phyloP scores from a whole-genome alignment of 2,888 invertebrate genomes.

The Phaonia tiefii region DNA sequence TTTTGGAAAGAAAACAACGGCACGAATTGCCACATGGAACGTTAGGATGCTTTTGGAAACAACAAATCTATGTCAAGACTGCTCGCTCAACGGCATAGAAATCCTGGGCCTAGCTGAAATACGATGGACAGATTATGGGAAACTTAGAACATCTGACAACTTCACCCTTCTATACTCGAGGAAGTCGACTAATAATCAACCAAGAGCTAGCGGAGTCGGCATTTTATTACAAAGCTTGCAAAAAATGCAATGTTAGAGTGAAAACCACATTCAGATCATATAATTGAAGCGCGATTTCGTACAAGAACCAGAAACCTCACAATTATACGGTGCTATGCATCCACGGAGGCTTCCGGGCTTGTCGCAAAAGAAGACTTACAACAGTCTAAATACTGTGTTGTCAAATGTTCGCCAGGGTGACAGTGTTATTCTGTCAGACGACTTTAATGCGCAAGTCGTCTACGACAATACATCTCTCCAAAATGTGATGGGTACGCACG shows the following conservation, averaged over 20 bases:
- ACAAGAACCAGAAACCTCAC: not conserved
- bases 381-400: not conserved
- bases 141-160: slow-evolving; percentile 10
- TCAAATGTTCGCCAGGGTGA: not conserved
- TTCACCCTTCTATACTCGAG: not conserved
- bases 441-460: not conserved
- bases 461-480: no score
- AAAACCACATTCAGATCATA: not conserved
- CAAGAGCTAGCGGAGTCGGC: not conserved
- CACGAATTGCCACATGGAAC: no score
- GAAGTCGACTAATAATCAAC: not conserved
- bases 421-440: no score
- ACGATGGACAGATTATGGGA: not conserved
- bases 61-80: no score
- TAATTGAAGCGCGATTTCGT: not conserved
- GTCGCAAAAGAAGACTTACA: not conserved
- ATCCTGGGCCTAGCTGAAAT: not conserved
- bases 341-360: slow-evolving; percentile 1
- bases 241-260: not conserved
- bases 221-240: not conserved
- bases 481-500: no score
- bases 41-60: no score
- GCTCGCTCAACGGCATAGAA: no score
- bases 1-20: no score
- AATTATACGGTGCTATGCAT: not conserved